Percentiles rank a stretch among this genome's conserved stretches.
Conservation (phyloP, 1,140 invertebrate species). For the Trichonephila clavata region DNA sequence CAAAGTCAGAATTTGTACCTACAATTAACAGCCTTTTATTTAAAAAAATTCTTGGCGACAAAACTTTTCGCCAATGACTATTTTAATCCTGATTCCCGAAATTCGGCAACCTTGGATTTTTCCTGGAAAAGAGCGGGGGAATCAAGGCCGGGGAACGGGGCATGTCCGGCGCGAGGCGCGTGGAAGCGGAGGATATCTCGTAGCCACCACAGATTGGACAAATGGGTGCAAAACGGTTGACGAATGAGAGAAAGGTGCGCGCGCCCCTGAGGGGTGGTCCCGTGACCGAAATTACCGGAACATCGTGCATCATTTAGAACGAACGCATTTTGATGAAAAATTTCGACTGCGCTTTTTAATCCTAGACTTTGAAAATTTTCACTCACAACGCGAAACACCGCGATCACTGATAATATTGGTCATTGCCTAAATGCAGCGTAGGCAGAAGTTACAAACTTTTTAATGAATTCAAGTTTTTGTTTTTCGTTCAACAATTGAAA, state of each 20-base stretch:
- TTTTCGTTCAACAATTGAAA: no score
- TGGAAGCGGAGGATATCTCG: neutral
- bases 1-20: neutral
- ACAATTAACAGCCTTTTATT: neutral
- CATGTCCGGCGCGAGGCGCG: constrained; percentile 31
- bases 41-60: constrained; percentile 3
- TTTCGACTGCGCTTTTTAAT: neutral
- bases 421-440: no score
- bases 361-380: no score
- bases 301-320: neutral
- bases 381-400: no score
- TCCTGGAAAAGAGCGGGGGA: neutral
- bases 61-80: neutral
- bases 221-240: constrained; percentile 54
- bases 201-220: constrained; percentile 66
- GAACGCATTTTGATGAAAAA: constrained; percentile 1
- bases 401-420: no score
- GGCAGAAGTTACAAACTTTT: no score
- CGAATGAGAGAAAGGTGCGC: constrained; percentile 71
- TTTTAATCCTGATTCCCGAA: constrained; percentile 3
- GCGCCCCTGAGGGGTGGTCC: constrained; percentile 34
- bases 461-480: no score
- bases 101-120: constrained; percentile 33
- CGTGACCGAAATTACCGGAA: neutral
- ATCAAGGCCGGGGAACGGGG: neutral